Percentiles rank a stretch among this genome's conserved stretches.
phyloP scores from a whole-genome alignment of 2,113 vertebrate species.

The Climacteris rufus region DNA sequence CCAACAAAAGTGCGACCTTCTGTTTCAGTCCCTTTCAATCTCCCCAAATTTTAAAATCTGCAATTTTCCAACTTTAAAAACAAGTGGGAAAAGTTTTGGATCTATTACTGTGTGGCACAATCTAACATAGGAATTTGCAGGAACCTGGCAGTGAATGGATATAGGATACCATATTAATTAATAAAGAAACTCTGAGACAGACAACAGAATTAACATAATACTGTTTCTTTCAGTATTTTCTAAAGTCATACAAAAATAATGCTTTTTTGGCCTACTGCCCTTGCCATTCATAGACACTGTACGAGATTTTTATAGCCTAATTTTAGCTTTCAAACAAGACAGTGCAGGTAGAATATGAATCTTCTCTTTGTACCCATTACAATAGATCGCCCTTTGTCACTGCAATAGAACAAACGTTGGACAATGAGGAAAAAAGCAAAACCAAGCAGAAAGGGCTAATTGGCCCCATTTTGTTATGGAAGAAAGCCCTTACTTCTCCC shows the following conservation, averaged over 20 bases:
- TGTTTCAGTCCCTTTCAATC: background rate
- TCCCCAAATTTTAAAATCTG: background rate
- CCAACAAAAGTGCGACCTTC: background rate
- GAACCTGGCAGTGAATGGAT: background rate
- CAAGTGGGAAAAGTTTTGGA: background rate
- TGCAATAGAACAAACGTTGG: background rate
- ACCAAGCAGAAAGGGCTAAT: background rate
- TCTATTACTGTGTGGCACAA: too few species aligned
- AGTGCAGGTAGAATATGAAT: background rate
- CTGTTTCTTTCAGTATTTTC: background rate
- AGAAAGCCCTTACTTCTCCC: background rate
- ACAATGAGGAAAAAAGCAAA: background rate
- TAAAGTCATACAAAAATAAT: background rate
- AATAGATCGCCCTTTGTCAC: background rate
- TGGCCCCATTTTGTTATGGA: background rate
- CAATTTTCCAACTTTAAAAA: background rate
- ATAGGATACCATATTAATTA: background rate
- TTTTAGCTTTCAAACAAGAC: background rate
- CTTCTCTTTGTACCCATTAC: background rate
- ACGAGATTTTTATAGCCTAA: background rate
- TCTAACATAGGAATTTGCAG: rapidly evolving
- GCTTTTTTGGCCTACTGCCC: background rate
- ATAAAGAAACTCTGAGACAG: background rate
- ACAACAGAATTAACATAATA: background rate
- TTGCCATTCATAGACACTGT: background rate